Percentiles rank a stretch among this genome's conserved stretches.
Conservation (phyloP, 37 sponge, comb jelly and placozoan genomes). For the Haliclona indistincta region DNA sequence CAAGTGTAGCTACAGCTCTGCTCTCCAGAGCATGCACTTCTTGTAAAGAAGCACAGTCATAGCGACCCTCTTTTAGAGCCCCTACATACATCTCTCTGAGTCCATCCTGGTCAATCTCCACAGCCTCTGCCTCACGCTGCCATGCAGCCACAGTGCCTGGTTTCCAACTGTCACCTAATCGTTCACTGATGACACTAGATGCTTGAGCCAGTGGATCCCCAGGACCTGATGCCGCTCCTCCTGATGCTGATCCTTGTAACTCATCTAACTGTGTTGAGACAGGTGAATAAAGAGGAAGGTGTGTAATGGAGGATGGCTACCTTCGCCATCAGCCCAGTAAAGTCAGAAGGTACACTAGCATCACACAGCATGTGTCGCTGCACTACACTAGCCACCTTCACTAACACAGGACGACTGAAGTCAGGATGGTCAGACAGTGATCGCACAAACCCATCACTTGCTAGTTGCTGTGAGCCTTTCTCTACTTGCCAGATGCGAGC, state of each 20-base stretch:
- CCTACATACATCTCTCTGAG: conserved; percentile 57
- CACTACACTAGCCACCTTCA: conserved; percentile 43
- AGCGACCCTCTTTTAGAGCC: conserved; percentile 65
- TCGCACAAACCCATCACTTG: conserved; percentile 25
- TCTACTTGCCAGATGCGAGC: conserved; percentile 38
- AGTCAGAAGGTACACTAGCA: conserved; percentile 2
- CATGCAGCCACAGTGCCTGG: conserved; percentile 5
- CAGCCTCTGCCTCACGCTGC: conserved; percentile 23
- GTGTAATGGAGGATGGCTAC: neutral
- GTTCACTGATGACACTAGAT: neutral
- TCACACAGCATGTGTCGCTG: conserved; percentile 13
- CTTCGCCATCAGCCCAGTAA: conserved; percentile 18
- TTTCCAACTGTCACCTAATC: neutral
- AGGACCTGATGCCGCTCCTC: too few species aligned
- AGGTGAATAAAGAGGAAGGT: neutral
- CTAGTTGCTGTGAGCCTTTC: neutral
- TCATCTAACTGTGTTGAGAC: neutral
- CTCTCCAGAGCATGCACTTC: conserved; percentile 38
- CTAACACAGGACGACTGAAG: conserved; percentile 39
- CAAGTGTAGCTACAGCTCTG: conserved; percentile 38
- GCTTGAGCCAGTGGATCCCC: conserved; percentile 6
- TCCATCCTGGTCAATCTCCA: conserved; percentile 6
- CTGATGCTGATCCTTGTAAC: too few species aligned
- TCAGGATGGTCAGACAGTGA: conserved; percentile 73
- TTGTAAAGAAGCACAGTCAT: conserved; percentile 56